These are phyloP conservation scores for Pristiophorus japonicus DNA, from an alignment of 2,113 vertebrate genomes.

Conservation along the genomic window DNA sequence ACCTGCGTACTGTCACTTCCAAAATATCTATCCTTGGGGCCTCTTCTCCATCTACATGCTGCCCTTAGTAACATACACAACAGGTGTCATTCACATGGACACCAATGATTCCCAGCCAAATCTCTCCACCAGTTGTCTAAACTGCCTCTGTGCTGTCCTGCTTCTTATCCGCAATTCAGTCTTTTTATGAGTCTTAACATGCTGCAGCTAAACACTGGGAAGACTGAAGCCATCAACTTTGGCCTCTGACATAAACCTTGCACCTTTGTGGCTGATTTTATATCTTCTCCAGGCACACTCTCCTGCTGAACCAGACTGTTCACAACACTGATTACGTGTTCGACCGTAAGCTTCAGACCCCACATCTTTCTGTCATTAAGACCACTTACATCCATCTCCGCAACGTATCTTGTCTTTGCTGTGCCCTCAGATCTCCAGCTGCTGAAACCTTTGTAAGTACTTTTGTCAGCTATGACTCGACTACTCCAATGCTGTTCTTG, in stretches of 20 bases:
- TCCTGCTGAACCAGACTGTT: background rate
- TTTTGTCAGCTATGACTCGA: background rate
- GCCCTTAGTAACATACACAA: background rate
- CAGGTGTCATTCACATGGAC: background rate
- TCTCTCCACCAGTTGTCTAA: background rate
- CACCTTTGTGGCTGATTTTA: background rate
- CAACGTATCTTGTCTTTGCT: background rate
- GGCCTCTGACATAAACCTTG: too few relatives aligned
- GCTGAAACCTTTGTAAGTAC: background rate
- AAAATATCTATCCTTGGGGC: background rate
- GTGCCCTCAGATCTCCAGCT: background rate
- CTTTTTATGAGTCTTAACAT: background rate
- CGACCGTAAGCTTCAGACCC: background rate
- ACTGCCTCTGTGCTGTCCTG: background rate
- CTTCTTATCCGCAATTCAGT: background rate
- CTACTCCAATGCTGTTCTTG: background rate
- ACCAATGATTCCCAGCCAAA: background rate
- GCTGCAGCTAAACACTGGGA: background rate
- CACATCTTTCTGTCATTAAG: background rate
- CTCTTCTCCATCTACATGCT: background rate
- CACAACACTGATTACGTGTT: background rate
- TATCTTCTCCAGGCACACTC: background rate
- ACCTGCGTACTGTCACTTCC: background rate
- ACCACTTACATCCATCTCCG: background rate
- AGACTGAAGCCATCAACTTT: background rate